Percentiles rank a stretch among this genome's conserved stretches.
These are phyloP conservation scores for Bombylius major DNA, from an alignment of 2,888 invertebrate species.

Conservation along the genomic window DNA sequence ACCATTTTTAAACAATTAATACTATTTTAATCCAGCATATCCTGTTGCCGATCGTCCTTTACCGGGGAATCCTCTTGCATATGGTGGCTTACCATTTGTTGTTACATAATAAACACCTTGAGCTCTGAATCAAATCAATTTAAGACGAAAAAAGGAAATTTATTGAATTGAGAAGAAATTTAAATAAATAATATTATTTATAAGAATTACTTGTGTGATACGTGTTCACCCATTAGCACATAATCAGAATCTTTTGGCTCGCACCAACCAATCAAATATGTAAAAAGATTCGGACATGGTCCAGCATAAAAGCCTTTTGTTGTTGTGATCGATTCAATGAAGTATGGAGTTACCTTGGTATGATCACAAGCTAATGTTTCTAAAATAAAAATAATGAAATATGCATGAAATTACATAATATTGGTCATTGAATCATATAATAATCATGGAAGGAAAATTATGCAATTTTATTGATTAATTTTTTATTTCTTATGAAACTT, in stretches of 20 bases:
- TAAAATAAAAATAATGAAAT: constrained; percentile 29
- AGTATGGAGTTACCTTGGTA: constrained; percentile 81
- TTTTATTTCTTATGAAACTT: constrained; percentile 29
- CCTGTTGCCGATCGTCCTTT: constrained; percentile 27
- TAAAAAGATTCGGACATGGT: constrained; percentile 67
- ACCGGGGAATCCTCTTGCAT: constrained; percentile 69
- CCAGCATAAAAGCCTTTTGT: constrained; percentile 73
- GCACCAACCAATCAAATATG: constrained; percentile 77
- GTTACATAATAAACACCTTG: constrained; percentile 79
- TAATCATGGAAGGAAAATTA: background rate
- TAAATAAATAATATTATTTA: too few relatives aligned
- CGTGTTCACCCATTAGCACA: constrained; percentile 77
- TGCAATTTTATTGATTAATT: background rate
- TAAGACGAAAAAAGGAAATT: background rate
- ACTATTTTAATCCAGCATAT: constrained; percentile 10
- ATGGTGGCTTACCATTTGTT: constrained; percentile 71
- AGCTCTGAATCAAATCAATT: constrained; percentile 44
- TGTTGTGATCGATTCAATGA: constrained; percentile 76
- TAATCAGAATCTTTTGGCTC: constrained; percentile 65
- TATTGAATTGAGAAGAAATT: background rate
- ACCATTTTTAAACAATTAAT: background rate
- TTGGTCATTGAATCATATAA: background rate
- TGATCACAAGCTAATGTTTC: constrained; percentile 82
- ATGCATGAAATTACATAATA: too few relatives aligned
- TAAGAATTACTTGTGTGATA: constrained; percentile 51